Evolutionary conservation across 2,888 invertebrate species (phyloP), one percentile per base, ranked within the genome.

Genomic region (Rotaria macrura): DNA sequence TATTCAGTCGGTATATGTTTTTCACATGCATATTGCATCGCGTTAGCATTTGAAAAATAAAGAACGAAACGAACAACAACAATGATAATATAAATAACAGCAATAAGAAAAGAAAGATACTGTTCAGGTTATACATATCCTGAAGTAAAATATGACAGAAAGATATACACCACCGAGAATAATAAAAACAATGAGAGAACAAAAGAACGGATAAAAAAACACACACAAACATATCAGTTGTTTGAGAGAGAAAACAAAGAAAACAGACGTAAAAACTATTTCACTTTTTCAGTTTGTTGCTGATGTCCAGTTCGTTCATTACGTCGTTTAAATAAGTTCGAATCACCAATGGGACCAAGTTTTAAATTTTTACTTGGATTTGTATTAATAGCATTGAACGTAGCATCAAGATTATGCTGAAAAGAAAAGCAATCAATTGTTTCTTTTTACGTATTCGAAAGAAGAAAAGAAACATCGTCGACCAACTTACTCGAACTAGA

Each of bases 211-310:
- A 29, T 65, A 65, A 65, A 65, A 65, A 65, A 65, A 65, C 65
- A 65, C 20, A 34, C 65, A 65, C 65, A 65, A 65, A 34, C 65
- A 65, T 65, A 65, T 65, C 65, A 65, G 65, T 34, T 65, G 65
- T 65, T 65, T 65, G 65, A 65, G 65, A 65, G 34, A 34, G 6
- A 65, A 65, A 17, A n/a, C n/a, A n/a, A n/a, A n/a, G n/a, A n/a
- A n/a, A n/a, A n/a, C 4, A 34, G 29, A 34, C 65, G 34, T 34
- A 79, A 79, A 43, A 40, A 43, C 43, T 79, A 79, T 79, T 79
- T 79, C 79, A 79, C 79, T 79, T 79, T 79, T 79, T 43, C 79
- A 23, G 79, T 43, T 79, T 79, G 79, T 34, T 79, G 79, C n/a
- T 79, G 79, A 43, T 79, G 79, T 25, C 23, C 12, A 43, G n/a